These are phyloP conservation scores for Thunnus albacares DNA, from an alignment of 2,797 vertebrate species.

Conservation along the genomic window DNA sequence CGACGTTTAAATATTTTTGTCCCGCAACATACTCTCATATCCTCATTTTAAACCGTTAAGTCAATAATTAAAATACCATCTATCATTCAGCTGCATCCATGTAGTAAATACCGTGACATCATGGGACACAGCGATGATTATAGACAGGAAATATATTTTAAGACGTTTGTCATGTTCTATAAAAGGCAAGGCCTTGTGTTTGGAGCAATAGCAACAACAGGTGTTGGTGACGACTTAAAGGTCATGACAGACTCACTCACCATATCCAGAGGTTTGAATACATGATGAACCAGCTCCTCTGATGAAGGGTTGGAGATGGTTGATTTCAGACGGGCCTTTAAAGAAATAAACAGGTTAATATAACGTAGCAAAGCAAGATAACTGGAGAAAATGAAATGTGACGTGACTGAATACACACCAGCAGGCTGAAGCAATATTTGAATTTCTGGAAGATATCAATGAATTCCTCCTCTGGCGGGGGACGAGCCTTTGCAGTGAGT, in stretches of 20 bases:
- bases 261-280: conserved; percentile 91
- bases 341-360: neutral
- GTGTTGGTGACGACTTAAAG: conserved; percentile 8
- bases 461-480: conserved; percentile 89
- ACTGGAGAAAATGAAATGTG: neutral
- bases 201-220: conserved; percentile 33
- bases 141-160: conserved; percentile 17
- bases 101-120: neutral
- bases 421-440: conserved; percentile 92
- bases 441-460: conserved; percentile 90
- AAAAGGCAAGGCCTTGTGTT: conserved; percentile 7
- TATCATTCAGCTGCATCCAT: no score
- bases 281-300: conserved; percentile 89
- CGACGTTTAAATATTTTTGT: neutral
- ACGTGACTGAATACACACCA: conserved; percentile 84
- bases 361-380: neutral
- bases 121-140: neutral
- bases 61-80: neutral
- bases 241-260: conserved; percentile 80
- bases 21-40: neutral
- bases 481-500: conserved; percentile 84
- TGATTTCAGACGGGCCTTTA: conserved; percentile 88
- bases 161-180: neutral
- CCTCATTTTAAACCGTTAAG: neutral
- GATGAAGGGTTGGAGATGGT: conserved; percentile 89